Conservation (phyloP, 2,797 vertebrate genomes). For the Acanthiza pusilla region DNA sequence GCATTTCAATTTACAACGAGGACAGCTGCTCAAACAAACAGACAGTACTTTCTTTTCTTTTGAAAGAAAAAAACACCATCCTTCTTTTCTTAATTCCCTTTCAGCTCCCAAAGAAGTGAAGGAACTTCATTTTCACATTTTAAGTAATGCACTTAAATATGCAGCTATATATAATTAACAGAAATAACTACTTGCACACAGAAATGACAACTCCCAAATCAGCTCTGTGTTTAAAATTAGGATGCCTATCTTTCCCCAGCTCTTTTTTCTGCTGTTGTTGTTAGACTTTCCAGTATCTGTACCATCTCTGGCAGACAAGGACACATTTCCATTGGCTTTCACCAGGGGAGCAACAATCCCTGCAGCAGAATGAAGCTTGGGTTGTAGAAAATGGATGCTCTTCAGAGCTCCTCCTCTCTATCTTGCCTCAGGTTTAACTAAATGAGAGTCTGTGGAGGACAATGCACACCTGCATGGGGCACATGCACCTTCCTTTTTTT, state of each 20-base stretch:
- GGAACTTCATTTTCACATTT: not conserved
- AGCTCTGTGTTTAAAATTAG: not conserved
- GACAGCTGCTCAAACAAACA: not conserved
- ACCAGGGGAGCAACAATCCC: not conserved
- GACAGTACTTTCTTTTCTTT: not conserved
- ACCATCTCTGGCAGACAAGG: not conserved
- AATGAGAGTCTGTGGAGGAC: not conserved
- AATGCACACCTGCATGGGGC: rapidly evolving
- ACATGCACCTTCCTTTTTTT: not conserved
- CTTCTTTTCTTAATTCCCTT: not conserved
- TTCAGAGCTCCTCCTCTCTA: not conserved
- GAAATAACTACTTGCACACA: not conserved
- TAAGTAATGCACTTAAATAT: not conserved
- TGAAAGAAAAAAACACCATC: not conserved
- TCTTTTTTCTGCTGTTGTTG: not conserved
- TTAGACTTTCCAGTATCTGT: not conserved
- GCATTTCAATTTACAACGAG: not conserved
- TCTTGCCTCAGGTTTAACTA: not conserved
- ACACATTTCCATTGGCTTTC: not conserved
- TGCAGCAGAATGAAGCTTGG: not conserved
- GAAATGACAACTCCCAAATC: not conserved
- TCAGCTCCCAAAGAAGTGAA: not conserved
- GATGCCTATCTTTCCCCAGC: not conserved
- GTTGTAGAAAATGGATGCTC: not conserved
- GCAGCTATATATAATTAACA: not conserved